Evolutionary conservation across 1,140 invertebrate species (phyloP), one percentile per base, ranked within the genome.

Genomic region (Sitodiplosis mosellana): DNA sequence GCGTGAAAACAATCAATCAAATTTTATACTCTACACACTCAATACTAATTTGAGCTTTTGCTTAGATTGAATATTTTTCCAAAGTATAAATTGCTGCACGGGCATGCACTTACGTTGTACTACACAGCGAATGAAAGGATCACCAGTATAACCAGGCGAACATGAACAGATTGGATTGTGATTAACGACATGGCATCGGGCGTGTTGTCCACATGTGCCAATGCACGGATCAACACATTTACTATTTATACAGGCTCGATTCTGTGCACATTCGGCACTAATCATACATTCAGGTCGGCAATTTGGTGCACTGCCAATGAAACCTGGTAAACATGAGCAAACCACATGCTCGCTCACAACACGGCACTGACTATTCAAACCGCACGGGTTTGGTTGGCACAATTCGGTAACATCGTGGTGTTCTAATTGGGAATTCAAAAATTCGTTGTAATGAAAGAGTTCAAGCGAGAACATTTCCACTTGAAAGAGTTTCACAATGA

Each of bases 151-250:
- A 50, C 80, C 78, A 51, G 66, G 65, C 34, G 76, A 69, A 56
- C 81, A 84, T 53, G 74, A 81, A 60, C 85, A 88, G 52, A 84
- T 81, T 2, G 86, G 81, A 63, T 84, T 84, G 56, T 89, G 86
- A 51, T 83, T 87, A 12, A 87, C 74, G 10, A 87, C 83, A 59
- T 83, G 73, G 55, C 86, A 90, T 47, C 81, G 73, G 1, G 87
- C 85, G 54, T 86, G 81, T 14, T 76, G 54, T 22, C 83, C 87
- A 60, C 86, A 90, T 12, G 79, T 77, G 44, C 81, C 80, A 10
- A 76, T 74, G 62, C 85, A 90, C 7, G 86, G 85, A 65, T 90
- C 79, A 10, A 75, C 64, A 56, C 87, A 91, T 62, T 81, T 84
- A 57, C 88, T 80, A 52, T 80, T 77, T 33, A 84, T 69, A 59